Percentiles rank a stretch among this genome's conserved stretches.
Evolutionary conservation across 2,888 invertebrate species (phyloP).

Genomic region (Philereme vetulata): DNA sequence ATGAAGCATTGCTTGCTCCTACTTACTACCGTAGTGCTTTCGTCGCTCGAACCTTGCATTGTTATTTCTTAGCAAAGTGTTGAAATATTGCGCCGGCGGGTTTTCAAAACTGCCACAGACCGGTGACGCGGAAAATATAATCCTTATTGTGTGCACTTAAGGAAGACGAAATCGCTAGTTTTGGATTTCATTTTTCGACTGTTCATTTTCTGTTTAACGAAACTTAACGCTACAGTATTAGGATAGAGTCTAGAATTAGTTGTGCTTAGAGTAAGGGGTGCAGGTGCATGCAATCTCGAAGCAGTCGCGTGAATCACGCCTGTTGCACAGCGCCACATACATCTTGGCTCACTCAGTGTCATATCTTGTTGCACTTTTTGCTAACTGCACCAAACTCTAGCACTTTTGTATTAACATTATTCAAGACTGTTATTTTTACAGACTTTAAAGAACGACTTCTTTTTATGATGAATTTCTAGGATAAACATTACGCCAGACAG

Average conservation of each 20-base stretch:
- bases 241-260: constrained; percentile 44
- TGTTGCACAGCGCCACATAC: constrained; percentile 70
- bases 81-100: constrained; percentile 73
- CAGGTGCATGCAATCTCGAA: constrained; percentile 69
- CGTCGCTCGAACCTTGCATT: constrained; percentile 65
- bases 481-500: no score
- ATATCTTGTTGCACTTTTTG: constrained; percentile 63
- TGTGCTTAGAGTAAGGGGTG: constrained; percentile 42
- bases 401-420: constrained; percentile 21
- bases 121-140: constrained; percentile 39
- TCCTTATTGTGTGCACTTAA: constrained; percentile 44
- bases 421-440: constrained; percentile 13
- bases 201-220: constrained; percentile 29
- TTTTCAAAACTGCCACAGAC: constrained; percentile 49
- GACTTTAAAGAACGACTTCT: constrained; percentile 14
- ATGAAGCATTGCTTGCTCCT: constrained; percentile 67
- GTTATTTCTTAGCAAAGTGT: constrained; percentile 76
- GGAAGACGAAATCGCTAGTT: constrained; percentile 56
- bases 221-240: constrained; percentile 41
- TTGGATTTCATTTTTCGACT: constrained; percentile 57
- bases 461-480: constrained; percentile 14
- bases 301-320: constrained; percentile 72
- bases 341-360: constrained; percentile 72
- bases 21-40: constrained; percentile 69
- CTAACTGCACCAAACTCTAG: constrained; percentile 26